Percentiles rank a stretch among this genome's conserved stretches.
phyloP scores from a whole-genome alignment of 2,113 vertebrate species.

The Psophia crepitans region DNA sequence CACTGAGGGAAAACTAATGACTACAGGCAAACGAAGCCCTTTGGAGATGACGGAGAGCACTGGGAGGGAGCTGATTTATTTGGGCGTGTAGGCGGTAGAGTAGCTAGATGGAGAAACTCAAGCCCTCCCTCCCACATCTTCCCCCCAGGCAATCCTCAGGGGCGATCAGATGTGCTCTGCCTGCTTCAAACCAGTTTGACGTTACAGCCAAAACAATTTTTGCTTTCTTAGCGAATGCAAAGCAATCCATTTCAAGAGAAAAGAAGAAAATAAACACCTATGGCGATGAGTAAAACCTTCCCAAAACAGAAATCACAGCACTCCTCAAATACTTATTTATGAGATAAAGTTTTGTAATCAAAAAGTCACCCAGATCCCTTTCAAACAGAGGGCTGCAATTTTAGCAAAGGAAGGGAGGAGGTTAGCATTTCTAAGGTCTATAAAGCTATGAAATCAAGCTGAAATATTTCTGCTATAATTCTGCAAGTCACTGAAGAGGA shows the following conservation, averaged over 20 bases:
- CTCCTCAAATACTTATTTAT: not conserved
- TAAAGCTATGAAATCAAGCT: not conserved
- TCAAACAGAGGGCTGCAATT: not conserved
- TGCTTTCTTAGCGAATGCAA: not conserved
- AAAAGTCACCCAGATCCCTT: not conserved
- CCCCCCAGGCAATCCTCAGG: conserved; percentile 5
- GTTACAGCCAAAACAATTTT: conserved; percentile 17
- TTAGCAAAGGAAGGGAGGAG: not conserved
- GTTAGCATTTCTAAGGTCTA: not conserved
- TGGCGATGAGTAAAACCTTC: not conserved
- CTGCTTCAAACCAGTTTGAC: not conserved
- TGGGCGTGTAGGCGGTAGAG: not conserved
- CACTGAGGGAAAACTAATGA: conserved; percentile 10
- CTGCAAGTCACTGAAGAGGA: conserved; percentile 8
- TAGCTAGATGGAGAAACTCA: conserved; percentile 21
- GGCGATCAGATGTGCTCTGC: conserved; percentile 23
- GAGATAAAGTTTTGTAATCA: not conserved
- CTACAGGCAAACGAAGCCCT: not conserved
- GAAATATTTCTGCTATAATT: conserved; percentile 9
- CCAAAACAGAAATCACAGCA: not conserved
- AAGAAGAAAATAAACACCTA: not conserved
- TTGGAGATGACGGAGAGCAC: not conserved
- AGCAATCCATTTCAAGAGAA: not conserved
- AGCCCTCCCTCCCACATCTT: conserved; percentile 22
- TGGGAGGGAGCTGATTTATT: conserved; percentile 38